phyloP scores from a whole-genome alignment of 2,888 invertebrate species.

The Schizaphis graminum region DNA sequence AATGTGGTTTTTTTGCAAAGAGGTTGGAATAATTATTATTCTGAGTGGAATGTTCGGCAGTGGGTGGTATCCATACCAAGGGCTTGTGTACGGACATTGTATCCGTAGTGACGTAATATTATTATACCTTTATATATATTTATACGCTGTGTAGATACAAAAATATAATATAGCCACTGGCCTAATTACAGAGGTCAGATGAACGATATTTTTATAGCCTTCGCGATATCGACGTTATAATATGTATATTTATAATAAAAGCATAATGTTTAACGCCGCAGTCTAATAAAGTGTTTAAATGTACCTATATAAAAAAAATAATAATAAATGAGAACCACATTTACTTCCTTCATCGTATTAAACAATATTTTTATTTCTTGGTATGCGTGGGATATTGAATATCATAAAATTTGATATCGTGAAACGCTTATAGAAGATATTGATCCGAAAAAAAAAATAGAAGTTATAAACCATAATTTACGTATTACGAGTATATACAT shows the following conservation, averaged over 20 bases:
- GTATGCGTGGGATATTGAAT: neutral
- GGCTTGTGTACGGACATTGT: neutral
- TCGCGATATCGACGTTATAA: neutral
- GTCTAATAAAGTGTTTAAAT: neutral
- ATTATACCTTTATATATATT: neutral
- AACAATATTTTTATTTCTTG: neutral
- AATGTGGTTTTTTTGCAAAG: neutral
- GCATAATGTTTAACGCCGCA: neutral
- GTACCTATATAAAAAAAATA: neutral
- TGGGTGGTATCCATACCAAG: neutral
- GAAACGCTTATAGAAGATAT: neutral
- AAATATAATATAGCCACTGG: neutral
- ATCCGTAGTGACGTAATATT: neutral
- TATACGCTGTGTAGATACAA: neutral
- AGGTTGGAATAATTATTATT: neutral
- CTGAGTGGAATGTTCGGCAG: neutral
- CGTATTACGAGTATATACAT: neutral
- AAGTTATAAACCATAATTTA: neutral
- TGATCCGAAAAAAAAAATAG: neutral
- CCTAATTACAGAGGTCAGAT: conserved; percentile 2
- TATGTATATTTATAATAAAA: neutral
- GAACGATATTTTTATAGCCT: neutral
- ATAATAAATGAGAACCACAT: neutral
- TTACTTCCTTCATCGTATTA: neutral
- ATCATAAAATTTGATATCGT: neutral